Conservation (phyloP, 1,140 invertebrate species). For the Drosophila mojavensis region DNA sequence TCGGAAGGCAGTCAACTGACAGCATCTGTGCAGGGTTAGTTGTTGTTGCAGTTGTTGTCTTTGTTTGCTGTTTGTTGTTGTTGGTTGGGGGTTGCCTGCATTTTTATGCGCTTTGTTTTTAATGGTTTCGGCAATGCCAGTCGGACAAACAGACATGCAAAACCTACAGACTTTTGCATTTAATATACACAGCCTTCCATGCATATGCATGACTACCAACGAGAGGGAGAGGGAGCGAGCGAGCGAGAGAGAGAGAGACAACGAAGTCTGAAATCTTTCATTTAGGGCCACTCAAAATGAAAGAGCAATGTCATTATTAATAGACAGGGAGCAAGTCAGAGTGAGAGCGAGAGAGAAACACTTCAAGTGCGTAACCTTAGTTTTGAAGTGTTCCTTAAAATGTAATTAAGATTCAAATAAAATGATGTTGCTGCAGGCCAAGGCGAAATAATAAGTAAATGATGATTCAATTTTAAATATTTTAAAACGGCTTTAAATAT, state of each 20-base stretch:
- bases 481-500: no score
- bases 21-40: conserved; percentile 43
- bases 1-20: conserved; percentile 51
- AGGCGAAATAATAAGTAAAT: no score
- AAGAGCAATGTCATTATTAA: conserved; percentile 30
- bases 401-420: conserved; percentile 14
- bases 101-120: conserved; percentile 63
- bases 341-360: conserved; percentile 4
- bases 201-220: not conserved
- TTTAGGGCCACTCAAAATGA: conserved; percentile 10
- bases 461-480: no score
- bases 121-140: conserved; percentile 57
- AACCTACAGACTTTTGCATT: conserved; percentile 12
- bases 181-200: conserved; percentile 15
- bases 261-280: not conserved
- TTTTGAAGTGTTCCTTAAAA: conserved; percentile 2
- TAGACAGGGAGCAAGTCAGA: not conserved
- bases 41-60: conserved; percentile 26
- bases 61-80: conserved; percentile 25
- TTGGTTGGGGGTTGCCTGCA: conserved; percentile 24
- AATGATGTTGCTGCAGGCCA: not conserved
- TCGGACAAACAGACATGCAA: conserved; percentile 9
- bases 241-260: not conserved
- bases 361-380: conserved; percentile 11
- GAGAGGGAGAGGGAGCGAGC: not conserved